Conservation (phyloP, 2,113 vertebrate species). For the Lepisosteus oculatus region DNA sequence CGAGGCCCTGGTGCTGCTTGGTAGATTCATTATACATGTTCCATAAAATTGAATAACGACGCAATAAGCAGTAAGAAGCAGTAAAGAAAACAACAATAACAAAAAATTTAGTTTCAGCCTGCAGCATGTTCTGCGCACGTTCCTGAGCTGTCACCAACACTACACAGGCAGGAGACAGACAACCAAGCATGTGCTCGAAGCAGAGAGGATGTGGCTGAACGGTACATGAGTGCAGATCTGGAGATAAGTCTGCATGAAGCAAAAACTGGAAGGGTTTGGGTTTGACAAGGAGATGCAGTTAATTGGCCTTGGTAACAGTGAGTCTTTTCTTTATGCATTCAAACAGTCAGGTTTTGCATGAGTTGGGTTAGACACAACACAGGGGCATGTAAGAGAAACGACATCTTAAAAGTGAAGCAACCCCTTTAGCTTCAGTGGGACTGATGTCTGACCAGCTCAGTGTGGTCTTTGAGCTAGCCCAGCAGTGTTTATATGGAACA, state of each 20-base stretch:
- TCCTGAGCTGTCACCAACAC: background rate
- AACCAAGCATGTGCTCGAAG: background rate
- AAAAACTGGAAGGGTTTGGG: background rate
- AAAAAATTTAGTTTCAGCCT: background rate
- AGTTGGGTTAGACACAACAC: background rate
- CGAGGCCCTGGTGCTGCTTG: conserved; percentile 49
- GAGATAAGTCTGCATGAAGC: background rate
- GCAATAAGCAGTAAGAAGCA: background rate
- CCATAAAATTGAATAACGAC: conserved; percentile 34
- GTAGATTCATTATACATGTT: conserved; percentile 58
- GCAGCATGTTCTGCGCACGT: background rate
- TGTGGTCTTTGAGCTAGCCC: too few species aligned
- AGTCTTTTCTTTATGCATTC: background rate
- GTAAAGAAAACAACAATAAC: background rate
- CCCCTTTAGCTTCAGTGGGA: too few species aligned
- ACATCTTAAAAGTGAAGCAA: too few species aligned
- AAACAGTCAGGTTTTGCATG: background rate
- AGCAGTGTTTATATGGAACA: background rate
- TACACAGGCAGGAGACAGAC: background rate
- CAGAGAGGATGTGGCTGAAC: background rate
- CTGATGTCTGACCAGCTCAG: too few species aligned
- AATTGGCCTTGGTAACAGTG: background rate
- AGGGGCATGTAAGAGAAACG: too few species aligned
- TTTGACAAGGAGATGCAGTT: background rate
- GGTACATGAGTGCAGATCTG: background rate